Evolutionary conservation across 2,797 vertebrate species (phyloP), one percentile per base, ranked within the genome.

Genomic region (Prunella strophiata): DNA sequence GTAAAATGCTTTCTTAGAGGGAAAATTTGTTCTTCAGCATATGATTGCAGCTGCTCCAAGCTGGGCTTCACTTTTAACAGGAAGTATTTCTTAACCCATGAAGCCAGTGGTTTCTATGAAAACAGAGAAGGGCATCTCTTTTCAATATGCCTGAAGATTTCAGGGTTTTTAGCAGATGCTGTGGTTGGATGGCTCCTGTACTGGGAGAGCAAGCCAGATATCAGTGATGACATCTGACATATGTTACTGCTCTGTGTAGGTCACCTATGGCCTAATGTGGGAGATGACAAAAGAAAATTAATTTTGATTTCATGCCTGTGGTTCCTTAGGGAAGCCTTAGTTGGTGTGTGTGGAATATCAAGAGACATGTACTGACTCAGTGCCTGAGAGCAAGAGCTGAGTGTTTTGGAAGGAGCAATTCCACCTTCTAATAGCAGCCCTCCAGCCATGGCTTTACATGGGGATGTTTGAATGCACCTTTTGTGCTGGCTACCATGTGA

Each of bases 251-350:
- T 19, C 78, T 78, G 30, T 91, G 47, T 94, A 94, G 87, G 94
- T 95, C 95, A 92, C 78, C 90, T 89, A 58, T 2, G 13, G 82
- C 85, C 89, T 75, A 83, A 85, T 52, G 32, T 83, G 58, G 50
- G 84, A 78, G 75, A 93, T 80, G 76, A 66, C 19, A 85, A 93
- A 96, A 91, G 81, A 85, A 75, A 91, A 93, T 95, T 83, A 83
- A 94, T 92, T 93, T 92, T 83, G 40, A 92, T 93, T 94, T 92
- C 55, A 59, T 96, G 76, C 70, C 85, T 91, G 36, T 45, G 89
- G 70, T 84, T 96, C 74, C 66, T 88, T 86, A 70, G 88, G 85
- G 91, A 92, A 91, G 63, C 65, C 40, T 70, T 75, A 22, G 93
- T n/a, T 75, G 40, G 21, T 63, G 52, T 91, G 48, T 73, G 36